These are phyloP conservation scores for Tauraco hartlaubi DNA, from an alignment of 2,797 vertebrate genomes.

Conservation along the genomic window DNA sequence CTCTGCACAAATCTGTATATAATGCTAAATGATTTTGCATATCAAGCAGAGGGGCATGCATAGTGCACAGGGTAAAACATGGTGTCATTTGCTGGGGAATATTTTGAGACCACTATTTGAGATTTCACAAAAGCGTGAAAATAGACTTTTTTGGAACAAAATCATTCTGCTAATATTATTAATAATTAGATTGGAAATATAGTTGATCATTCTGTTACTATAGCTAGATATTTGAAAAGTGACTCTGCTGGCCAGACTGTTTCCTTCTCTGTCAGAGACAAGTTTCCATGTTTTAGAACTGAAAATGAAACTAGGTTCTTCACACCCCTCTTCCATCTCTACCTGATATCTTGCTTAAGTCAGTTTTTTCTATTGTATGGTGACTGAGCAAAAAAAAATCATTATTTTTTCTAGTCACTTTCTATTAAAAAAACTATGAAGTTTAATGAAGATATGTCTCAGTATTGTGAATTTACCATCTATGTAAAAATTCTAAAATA, in stretches of 20 bases:
- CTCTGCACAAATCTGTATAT: not conserved
- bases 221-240: not conserved
- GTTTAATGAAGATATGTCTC: not conserved
- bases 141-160: not conserved
- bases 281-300: not conserved
- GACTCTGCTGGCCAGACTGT: not conserved
- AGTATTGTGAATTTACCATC: not conserved
- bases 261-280: not conserved
- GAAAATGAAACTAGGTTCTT: not conserved
- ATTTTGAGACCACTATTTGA: not conserved
- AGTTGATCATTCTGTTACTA: not conserved
- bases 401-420: not conserved
- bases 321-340: not conserved
- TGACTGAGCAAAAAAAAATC: not conserved
- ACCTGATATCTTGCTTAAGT: not conserved
- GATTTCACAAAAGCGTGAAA: not conserved
- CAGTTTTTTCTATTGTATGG: not conserved
- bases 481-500: not conserved
- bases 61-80: not conserved
- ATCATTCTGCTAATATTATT: not conserved
- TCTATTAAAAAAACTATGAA: not conserved
- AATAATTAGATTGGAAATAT: not conserved
- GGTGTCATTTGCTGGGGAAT: too few relatives aligned
- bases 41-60: not conserved
- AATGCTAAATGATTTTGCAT: not conserved